phyloP scores from a whole-genome alignment of 2,888 invertebrate genomes.

The Sarcophaga caerulescens region DNA sequence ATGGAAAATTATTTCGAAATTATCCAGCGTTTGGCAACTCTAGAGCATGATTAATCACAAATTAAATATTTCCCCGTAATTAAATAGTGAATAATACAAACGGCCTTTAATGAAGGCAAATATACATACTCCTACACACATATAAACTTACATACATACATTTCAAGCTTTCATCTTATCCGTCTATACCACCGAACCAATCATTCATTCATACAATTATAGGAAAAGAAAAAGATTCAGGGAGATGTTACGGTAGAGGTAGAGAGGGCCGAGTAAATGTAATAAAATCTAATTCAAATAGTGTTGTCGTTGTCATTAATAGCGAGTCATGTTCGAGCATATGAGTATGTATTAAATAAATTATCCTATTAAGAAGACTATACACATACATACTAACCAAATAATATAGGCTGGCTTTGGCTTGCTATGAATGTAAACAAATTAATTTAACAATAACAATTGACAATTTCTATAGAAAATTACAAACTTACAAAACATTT shows the following conservation, averaged over 20 bases:
- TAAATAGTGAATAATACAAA: constrained; percentile 51
- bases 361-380: constrained; percentile 1
- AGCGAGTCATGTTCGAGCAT: neutral
- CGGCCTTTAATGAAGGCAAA: constrained; percentile 47
- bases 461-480: constrained; percentile 7
- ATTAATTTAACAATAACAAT: constrained; percentile 1
- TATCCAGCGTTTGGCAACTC: constrained; percentile 27
- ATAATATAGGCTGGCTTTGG: no score
- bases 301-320: constrained; percentile 23
- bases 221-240: no score
- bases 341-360: constrained; percentile 5
- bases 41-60: constrained; percentile 47
- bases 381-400: no score
- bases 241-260: neutral
- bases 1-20: no score
- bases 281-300: constrained; percentile 7
- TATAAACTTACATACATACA: neutral
- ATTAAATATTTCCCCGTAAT: constrained; percentile 49
- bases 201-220: neutral
- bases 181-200: neutral
- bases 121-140: constrained; percentile 14
- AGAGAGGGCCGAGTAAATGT: neutral
- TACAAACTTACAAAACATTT: neutral
- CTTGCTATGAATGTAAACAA: neutral
- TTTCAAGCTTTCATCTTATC: neutral